Conservation (phyloP, 1,140 invertebrate species). For the Araneus ventricosus region DNA sequence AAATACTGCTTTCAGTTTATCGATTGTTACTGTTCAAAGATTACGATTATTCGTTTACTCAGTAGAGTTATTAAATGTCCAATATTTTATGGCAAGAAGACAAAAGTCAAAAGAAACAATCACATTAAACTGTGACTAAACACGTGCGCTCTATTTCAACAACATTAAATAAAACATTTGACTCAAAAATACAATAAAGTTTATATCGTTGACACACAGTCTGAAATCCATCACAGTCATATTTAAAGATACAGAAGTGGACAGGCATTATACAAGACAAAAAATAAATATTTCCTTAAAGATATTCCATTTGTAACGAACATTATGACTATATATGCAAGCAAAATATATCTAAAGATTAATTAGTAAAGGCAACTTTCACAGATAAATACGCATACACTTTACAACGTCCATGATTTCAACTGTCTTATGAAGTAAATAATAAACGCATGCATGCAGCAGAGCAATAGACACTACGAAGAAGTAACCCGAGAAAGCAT, state of each 20-base stretch:
- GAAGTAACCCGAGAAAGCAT: neutral
- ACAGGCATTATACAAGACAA: neutral
- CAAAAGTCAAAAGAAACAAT: too few species aligned
- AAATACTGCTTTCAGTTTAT: too few species aligned
- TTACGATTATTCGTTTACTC: too few species aligned
- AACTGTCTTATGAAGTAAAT: neutral
- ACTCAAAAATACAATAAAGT: neutral
- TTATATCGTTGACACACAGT: neutral
- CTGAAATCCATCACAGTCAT: neutral
- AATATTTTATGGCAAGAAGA: too few species aligned
- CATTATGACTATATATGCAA: neutral
- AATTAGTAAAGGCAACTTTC: neutral
- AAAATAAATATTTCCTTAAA: slow-evolving; percentile 2
- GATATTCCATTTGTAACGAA: neutral
- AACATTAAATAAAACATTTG: too few species aligned
- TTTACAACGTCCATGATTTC: neutral
- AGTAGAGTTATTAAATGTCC: too few species aligned
- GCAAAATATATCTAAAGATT: slow-evolving; percentile 16
- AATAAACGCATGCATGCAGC: neutral
- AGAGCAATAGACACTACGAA: neutral
- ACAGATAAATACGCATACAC: neutral
- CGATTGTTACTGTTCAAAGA: too few species aligned
- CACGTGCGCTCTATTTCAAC: too few species aligned
- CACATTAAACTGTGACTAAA: too few species aligned
- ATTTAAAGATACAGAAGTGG: slow-evolving; percentile 20